phyloP scores from a whole-genome alignment of 35 echinoderm and acorn worm genomes.

The Ophioderma brevispina region DNA sequence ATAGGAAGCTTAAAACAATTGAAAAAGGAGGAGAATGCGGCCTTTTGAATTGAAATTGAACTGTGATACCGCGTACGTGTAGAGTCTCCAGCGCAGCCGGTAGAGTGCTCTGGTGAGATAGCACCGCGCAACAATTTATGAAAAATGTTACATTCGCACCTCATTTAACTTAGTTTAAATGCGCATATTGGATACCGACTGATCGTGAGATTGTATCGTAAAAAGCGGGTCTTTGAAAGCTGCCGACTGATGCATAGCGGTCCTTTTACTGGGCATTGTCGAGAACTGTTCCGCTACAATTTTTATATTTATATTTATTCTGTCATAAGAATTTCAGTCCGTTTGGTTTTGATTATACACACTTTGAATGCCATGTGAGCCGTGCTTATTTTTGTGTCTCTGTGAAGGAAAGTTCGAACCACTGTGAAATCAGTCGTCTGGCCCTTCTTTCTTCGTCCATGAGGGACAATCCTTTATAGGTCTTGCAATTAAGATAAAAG shows the following conservation, averaged over 20 bases:
- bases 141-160: slow-evolving; percentile 1
- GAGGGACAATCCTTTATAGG: too few species aligned
- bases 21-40: not conserved
- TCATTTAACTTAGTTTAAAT: not conserved
- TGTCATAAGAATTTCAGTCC: not conserved
- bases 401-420: too few species aligned
- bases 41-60: not conserved
- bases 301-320: slow-evolving; percentile 12
- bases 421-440: too few species aligned
- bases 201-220: not conserved
- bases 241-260: not conserved
- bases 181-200: not conserved
- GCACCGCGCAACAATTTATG: not conserved
- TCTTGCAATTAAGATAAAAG: too few species aligned
- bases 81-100: not conserved
- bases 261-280: not conserved
- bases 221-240: not conserved
- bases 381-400: too few species aligned
- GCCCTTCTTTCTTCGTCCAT: too few species aligned
- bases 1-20: not conserved
- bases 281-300: not conserved
- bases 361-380: too few species aligned
- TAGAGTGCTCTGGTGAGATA: too few species aligned
- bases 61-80: not conserved
- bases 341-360: slow-evolving; percentile 1